A percentile compares a stretch with the other conserved stretches of the same genome.
phyloP scores from a whole-genome alignment of 1,140 invertebrate species.

The Zaprionus gabonicus region DNA sequence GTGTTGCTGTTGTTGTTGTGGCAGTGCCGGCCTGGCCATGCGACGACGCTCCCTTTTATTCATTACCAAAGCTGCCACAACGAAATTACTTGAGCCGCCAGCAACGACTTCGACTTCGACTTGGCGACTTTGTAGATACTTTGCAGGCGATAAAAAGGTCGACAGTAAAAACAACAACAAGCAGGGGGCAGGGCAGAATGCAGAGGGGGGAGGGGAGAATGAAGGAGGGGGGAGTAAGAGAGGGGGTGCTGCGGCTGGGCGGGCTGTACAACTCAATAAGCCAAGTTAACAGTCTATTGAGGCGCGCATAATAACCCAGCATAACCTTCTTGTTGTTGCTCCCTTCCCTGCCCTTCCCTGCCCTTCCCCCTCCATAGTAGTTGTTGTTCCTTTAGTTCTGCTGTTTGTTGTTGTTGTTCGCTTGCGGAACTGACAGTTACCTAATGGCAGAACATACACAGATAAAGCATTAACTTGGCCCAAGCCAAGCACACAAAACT shows the following conservation, averaged over 20 bases:
- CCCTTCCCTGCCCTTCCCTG: no score
- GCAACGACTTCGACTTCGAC: constrained; percentile 9
- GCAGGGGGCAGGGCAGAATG: background rate
- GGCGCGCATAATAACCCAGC: constrained; percentile 43
- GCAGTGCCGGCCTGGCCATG: constrained; percentile 11
- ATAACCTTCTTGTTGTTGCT: background rate
- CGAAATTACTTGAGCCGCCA: constrained; percentile 63
- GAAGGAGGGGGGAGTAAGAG: background rate
- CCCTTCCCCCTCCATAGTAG: constrained; percentile 4
- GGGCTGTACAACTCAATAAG: constrained; percentile 76
- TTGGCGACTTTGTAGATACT: constrained; percentile 76
- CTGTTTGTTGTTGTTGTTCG: constrained; percentile 16
- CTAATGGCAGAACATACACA: constrained; percentile 79
- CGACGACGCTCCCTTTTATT: constrained; percentile 48
- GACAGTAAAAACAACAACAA: constrained; percentile 39
- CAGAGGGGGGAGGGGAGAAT: background rate
- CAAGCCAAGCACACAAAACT: background rate
- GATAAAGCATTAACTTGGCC: constrained; percentile 79
- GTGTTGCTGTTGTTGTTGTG: constrained; percentile 9
- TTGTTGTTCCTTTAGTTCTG: constrained; percentile 24
- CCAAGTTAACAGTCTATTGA: constrained; percentile 80
- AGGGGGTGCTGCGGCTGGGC: background rate
- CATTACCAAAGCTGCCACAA: constrained; percentile 74
- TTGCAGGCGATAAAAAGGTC: constrained; percentile 77
- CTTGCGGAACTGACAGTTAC: constrained; percentile 79